These are phyloP conservation scores for Acromyrmex echinatior DNA, from an alignment of 1,140 invertebrate species.

Conservation along the genomic window DNA sequence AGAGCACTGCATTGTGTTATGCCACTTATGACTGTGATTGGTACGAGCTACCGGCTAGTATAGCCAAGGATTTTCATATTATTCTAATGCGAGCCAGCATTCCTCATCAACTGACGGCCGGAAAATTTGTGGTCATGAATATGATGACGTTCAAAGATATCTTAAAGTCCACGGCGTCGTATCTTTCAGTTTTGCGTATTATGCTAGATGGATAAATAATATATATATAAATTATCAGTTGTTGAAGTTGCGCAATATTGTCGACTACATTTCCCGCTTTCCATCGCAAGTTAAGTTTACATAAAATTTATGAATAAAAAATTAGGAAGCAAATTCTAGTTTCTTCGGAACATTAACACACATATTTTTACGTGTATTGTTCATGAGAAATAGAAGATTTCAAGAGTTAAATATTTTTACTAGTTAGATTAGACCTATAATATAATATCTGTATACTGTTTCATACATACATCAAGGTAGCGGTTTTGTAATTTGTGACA, in stretches of 20 bases:
- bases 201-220: conserved; percentile 47
- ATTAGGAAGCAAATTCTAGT: conserved; percentile 3
- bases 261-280: background rate
- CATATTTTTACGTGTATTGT: conserved; percentile 10
- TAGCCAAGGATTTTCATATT: conserved; percentile 31
- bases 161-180: conserved; percentile 52
- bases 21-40: conserved; percentile 45
- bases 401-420: conserved; percentile 41
- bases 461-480: background rate
- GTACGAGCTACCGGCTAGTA: conserved; percentile 41
- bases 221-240: background rate
- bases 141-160: conserved; percentile 57
- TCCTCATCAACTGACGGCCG: conserved; percentile 56
- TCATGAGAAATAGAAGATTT: conserved; percentile 10
- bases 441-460: background rate
- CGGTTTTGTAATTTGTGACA: conserved; percentile 7
- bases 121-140: conserved; percentile 55
- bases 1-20: conserved; percentile 12
- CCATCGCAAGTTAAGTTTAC: background rate
- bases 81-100: conserved; percentile 46
- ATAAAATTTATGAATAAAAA: conserved; percentile 14
- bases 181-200: conserved; percentile 56
- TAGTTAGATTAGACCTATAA: background rate
- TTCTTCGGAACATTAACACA: background rate
- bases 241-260: background rate